Evolutionary conservation across 2,113 vertebrate genomes (phyloP).

Genomic region (Callithrix jacchus): DNA sequence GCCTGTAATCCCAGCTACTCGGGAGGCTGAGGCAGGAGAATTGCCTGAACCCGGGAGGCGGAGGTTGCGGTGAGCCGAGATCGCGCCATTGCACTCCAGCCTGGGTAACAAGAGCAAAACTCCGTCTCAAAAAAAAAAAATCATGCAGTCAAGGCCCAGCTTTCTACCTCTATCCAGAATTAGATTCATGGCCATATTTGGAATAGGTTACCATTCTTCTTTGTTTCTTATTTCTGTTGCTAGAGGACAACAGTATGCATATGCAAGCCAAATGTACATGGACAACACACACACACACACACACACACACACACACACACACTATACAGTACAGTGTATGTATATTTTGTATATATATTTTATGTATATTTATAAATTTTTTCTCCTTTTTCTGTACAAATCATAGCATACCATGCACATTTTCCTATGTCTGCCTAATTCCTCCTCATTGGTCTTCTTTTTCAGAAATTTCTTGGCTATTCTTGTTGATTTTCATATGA

Average conservation of each 20-base stretch:
- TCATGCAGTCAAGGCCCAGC: neutral
- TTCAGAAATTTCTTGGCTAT: slow-evolving; percentile 55
- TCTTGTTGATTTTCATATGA: slow-evolving; percentile 66
- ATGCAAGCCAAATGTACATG: neutral
- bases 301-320: neutral
- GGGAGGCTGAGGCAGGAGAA: no score
- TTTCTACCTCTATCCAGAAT: neutral
- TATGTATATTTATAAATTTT: neutral
- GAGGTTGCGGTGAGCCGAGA: no score
- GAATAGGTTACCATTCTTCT: neutral
- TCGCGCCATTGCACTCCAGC: no score
- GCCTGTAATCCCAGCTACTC: no score
- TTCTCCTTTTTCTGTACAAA: slow-evolving; percentile 31
- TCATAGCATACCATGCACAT: neutral
- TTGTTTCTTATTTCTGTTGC: neutral
- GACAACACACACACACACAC: neutral
- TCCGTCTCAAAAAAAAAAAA: no score
- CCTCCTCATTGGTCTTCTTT: slow-evolving; percentile 36
- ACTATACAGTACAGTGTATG: neutral
- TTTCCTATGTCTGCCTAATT: slow-evolving; percentile 28
- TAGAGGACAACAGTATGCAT: neutral
- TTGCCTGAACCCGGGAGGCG: no score
- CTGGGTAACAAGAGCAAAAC: no score
- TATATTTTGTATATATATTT: neutral
- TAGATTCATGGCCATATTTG: neutral